Base-by-base conservation (phyloP, 2,888 invertebrate genomes). In the Tineola bisselliella region DNA sequence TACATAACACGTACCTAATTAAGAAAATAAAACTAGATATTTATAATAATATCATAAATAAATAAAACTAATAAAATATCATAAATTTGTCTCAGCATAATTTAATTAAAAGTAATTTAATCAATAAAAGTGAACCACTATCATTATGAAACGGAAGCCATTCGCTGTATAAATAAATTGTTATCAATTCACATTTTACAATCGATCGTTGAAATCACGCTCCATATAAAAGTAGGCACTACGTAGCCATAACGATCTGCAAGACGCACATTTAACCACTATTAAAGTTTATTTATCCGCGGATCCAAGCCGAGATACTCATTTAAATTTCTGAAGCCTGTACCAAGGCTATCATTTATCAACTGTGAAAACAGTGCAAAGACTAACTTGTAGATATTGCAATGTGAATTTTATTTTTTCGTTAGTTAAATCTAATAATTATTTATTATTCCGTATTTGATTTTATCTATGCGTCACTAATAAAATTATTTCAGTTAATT, bases 231-330 rank as follows among this genome's bases (percentile, higher is more conserved):
- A 48, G 48, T 48, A 48, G 48, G 15, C 48, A 48, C 15, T 48
- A 10, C 15, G 15, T 18, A 54, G 25, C 25, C 19, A 25, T 54
- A 54, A 54, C 54, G 54, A 54, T 8, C 18, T 25, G 54, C 25
- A 25, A 54, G 18, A 18, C 25, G 18, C 33, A 58, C 63, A 62
- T 61, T 63, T 63, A 63, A 44, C 62, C 54, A 60, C 62, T 61
- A 62, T 63, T 61, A 62, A 62, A 62, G 57, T 61, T 64, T 64
- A 63, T 64, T 63, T 64, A 62, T 62, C 61, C 61, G 59, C 60
- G 31, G 30, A 56, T 62, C 61, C 54, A 56, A 48, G 60, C 44
- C 44, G 13, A 25, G 58, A 58, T 58, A 63, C 63, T 63, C 64
- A 62, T 63, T 64, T 63, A 59, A 62, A 62, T 63, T 61, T 61